Evolutionary conservation across 2,797 vertebrate genomes (phyloP), one percentile per base, ranked within the genome.

Genomic region (Eleutherodactylus coqui): DNA sequence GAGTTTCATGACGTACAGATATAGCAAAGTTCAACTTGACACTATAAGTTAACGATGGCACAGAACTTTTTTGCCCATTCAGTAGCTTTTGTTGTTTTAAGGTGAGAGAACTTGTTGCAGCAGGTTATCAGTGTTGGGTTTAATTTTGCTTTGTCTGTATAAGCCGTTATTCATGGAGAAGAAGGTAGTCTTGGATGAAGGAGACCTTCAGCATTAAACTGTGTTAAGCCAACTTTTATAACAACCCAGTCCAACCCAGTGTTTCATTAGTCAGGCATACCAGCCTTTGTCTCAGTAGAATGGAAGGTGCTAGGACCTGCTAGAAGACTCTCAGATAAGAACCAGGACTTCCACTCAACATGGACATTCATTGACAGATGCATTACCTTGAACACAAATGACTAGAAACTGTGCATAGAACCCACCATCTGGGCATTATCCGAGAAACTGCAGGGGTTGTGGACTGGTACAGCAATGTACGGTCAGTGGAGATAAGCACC

Each of bases 1-100:
- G 67, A 70, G 62, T 67, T 67, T 67, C 62, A 67, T 67, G n/a
- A 34, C n/a, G n/a, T n/a, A n/a, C n/a, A n/a, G n/a, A n/a, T n/a
- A n/a, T n/a, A n/a, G n/a, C n/a, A n/a, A n/a, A n/a, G n/a, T n/a
- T n/a, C n/a, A n/a, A n/a, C n/a, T n/a, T n/a, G n/a, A n/a, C n/a
- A n/a, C n/a, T n/a, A n/a, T n/a, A n/a, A n/a, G n/a, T n/a, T n/a
- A n/a, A n/a, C n/a, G n/a, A n/a, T n/a, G n/a, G n/a, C n/a, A n/a
- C n/a, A n/a, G n/a, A n/a, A n/a, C n/a, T n/a, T n/a, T n/a, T n/a
- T n/a, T n/a, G n/a, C n/a, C n/a, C n/a, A n/a, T n/a, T n/a, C n/a
- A n/a, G n/a, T n/a, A n/a, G n/a, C n/a, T n/a, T n/a, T n/a, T n/a
- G n/a, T n/a, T n/a, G n/a, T n/a, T n/a, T n/a, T n/a, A n/a, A n/a